Conservation (phyloP, 2,113 vertebrate species). For the Sitta europaea region DNA sequence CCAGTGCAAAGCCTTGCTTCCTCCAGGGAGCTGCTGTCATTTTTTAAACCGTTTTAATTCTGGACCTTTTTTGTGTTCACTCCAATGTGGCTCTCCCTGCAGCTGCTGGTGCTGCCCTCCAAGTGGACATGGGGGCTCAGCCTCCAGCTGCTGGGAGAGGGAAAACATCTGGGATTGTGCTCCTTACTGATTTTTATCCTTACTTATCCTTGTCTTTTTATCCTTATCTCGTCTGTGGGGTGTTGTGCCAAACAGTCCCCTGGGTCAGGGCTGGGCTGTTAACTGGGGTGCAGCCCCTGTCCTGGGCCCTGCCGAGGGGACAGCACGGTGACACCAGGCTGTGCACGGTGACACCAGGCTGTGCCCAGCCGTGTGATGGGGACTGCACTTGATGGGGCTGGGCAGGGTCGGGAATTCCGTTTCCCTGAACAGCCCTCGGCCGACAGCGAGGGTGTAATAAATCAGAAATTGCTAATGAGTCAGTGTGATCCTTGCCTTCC, state of each 20-base stretch:
- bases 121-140: rapidly evolving
- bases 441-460: neutral
- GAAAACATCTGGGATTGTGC: neutral
- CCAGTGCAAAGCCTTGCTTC: neutral
- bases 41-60: neutral
- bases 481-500: neutral
- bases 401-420: rapidly evolving
- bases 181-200: neutral
- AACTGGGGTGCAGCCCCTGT: neutral
- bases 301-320: neutral
- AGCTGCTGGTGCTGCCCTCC: neutral
- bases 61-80: neutral
- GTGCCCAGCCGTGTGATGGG: neutral
- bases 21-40: neutral
- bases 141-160: neutral
- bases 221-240: neutral
- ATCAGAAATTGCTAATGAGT: neutral
- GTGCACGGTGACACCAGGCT: neutral
- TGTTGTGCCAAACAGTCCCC: neutral
- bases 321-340: neutral
- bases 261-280: neutral
- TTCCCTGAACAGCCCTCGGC: neutral
- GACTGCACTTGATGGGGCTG: neutral
- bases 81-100: rapidly evolving
- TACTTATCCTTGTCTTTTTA: neutral